These are phyloP conservation scores for Emys orbicularis DNA, from an alignment of 2,797 vertebrate genomes.

Conservation along the genomic window DNA sequence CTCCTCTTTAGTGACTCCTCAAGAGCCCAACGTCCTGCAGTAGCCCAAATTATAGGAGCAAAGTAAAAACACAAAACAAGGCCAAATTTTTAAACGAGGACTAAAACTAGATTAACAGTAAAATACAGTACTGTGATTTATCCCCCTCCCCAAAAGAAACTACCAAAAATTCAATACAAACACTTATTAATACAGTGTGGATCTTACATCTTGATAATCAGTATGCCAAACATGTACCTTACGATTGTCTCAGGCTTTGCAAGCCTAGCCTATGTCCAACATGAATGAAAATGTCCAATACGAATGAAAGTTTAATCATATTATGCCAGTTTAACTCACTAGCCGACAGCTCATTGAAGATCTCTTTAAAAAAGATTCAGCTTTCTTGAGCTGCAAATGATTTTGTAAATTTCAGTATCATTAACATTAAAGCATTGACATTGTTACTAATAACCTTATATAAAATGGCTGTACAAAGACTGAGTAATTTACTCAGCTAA, in stretches of 20 bases:
- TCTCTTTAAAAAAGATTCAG: fast-evolving
- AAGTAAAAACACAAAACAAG: background rate
- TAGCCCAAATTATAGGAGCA: background rate
- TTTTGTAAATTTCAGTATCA: background rate
- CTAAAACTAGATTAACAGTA: background rate
- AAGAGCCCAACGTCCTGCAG: background rate
- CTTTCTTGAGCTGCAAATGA: background rate
- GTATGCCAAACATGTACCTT: background rate
- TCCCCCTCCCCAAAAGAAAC: background rate
- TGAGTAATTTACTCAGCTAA: background rate
- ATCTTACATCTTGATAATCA: background rate
- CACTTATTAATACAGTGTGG: background rate
- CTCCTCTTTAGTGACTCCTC: background rate
- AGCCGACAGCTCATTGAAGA: fast-evolving
- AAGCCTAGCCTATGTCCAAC: background rate
- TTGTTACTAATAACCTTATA: background rate
- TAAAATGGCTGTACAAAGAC: background rate
- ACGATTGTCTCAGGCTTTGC: background rate
- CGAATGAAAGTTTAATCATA: background rate
- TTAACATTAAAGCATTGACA: background rate
- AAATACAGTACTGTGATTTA: background rate
- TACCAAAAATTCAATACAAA: background rate
- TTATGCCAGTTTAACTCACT: background rate
- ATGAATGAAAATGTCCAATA: background rate
- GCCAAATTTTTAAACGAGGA: background rate